Percentiles rank a stretch among this genome's conserved stretches.
phyloP scores from a whole-genome alignment of 2,797 vertebrate species.

The Falco berigora region DNA sequence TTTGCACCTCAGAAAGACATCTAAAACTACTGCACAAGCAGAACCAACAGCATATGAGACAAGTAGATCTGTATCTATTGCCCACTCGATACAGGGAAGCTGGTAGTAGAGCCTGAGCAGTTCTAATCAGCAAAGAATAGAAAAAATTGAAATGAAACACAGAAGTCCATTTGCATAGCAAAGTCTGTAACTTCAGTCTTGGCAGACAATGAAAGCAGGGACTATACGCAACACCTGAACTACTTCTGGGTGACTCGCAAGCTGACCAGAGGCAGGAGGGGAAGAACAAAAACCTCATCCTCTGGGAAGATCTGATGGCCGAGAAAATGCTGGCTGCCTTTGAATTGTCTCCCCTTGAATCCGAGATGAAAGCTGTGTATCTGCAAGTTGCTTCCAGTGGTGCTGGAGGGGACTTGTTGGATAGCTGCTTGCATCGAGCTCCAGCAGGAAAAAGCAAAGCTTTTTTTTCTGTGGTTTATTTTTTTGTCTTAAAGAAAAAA shows the following conservation, averaged over 20 bases:
- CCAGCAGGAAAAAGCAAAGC: neutral
- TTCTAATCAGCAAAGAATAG: neutral
- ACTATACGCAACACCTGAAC: neutral
- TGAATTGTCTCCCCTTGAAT: neutral
- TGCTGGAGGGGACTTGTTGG: neutral
- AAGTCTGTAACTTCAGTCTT: neutral
- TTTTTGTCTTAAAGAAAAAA: neutral
- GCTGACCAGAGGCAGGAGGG: neutral
- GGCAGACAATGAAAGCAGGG: neutral
- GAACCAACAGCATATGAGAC: neutral
- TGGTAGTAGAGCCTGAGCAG: neutral
- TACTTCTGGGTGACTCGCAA: neutral
- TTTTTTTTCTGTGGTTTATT: neutral
- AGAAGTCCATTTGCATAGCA: neutral
- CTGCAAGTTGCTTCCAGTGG: neutral
- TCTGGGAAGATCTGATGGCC: neutral
- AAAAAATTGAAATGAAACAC: neutral
- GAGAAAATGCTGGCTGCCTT: neutral
- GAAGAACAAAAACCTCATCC: neutral
- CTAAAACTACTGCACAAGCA: accelerated
- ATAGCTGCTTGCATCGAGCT: neutral
- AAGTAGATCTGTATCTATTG: neutral
- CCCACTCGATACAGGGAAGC: neutral
- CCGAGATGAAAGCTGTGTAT: neutral
- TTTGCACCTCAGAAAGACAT: neutral